Evolutionary conservation across 1,140 invertebrate species (phyloP).

Genomic region (Oppia nitens): DNA sequence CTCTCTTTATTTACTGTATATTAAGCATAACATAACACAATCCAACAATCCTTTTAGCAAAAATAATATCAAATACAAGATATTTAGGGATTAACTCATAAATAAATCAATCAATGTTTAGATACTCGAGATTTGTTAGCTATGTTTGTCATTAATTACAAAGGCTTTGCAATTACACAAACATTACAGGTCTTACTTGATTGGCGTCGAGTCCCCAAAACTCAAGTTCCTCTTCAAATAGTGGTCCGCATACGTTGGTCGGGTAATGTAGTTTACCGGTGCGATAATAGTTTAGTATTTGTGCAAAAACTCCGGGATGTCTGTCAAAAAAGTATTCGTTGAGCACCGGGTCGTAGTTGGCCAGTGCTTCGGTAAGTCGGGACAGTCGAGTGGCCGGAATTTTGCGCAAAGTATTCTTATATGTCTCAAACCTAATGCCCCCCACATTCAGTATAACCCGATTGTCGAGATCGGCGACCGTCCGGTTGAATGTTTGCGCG

Average conservation of each 20-base stretch:
- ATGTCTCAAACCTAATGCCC: constrained; percentile 55
- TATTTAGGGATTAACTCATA: no score
- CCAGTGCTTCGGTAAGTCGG: constrained; percentile 59
- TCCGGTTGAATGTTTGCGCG: neutral
- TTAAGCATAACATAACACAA: no score
- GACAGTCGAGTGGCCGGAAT: constrained; percentile 68
- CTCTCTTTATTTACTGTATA: no score
- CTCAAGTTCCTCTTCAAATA: constrained; percentile 85
- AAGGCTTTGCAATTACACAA: neutral
- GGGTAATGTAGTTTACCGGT: constrained; percentile 96
- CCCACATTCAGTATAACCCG: constrained; percentile 48
- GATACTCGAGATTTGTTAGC: neutral
- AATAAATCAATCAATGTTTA: no score
- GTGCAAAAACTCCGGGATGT: constrained; percentile 59
- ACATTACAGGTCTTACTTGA: constrained; percentile 27
- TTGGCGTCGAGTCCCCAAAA: constrained; percentile 87
- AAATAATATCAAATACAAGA: no score
- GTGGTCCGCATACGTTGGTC: constrained; percentile 88
- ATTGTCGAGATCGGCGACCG: constrained; percentile 40
- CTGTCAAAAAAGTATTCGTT: constrained; percentile 70
- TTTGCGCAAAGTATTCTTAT: constrained; percentile 64
- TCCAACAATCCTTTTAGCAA: no score
- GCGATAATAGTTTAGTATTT: constrained; percentile 67
- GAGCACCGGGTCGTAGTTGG: constrained; percentile 70
- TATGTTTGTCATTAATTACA: neutral